Conservation (phyloP, 2,888 invertebrate species). For the Orthosia gracilis region DNA sequence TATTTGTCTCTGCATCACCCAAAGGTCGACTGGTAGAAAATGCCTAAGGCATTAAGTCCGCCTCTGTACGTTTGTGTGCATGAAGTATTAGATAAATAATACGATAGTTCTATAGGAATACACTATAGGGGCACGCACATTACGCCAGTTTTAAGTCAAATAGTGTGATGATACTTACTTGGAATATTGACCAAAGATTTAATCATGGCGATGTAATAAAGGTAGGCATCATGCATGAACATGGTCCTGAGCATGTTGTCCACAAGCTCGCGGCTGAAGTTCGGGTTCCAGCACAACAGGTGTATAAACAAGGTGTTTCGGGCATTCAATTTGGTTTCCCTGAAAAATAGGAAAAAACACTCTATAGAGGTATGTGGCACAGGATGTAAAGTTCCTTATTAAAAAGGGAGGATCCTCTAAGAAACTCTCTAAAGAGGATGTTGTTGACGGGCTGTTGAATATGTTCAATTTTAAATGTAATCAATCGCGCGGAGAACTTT, state of each 20-base stretch:
- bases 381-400: no score
- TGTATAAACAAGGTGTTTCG: constrained; percentile 92
- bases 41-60: no score
- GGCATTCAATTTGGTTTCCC: constrained; percentile 84
- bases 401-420: no score
- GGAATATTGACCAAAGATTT: constrained; percentile 85
- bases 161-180: constrained; percentile 69
- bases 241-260: constrained; percentile 84
- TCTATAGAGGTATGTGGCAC: no score
- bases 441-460: no score
- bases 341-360: constrained; percentile 72
- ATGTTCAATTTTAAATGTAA: no score
- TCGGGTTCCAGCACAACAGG: constrained; percentile 89
- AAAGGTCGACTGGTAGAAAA: no score
- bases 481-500: no score
- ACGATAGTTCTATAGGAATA: background rate
- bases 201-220: constrained; percentile 89
- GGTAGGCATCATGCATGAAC: constrained; percentile 88
- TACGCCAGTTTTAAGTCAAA: background rate
- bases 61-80: no score
- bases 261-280: constrained; percentile 78
- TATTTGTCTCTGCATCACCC: no score
- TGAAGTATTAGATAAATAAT: no score
- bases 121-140: background rate
- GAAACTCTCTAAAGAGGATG: no score